Evolutionary conservation across 2,888 invertebrate genomes (phyloP).

Genomic region (Callyntrura guangdongensis): DNA sequence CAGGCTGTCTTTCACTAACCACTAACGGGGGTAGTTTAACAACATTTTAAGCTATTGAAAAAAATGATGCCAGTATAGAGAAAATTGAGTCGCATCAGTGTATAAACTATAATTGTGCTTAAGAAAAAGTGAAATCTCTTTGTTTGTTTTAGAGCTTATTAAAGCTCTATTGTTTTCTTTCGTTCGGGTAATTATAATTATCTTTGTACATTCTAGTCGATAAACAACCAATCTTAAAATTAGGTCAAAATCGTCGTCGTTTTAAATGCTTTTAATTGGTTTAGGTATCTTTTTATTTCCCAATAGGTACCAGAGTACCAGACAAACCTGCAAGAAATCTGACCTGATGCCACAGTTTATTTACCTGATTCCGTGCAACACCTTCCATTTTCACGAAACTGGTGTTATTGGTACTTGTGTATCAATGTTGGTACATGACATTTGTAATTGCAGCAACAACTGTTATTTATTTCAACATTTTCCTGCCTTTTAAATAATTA

Average conservation of each 20-base stretch:
- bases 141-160: not conserved
- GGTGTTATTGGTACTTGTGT: not conserved
- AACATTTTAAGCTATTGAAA: too few relatives aligned
- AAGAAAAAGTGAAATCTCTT: not conserved
- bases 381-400: constrained; percentile 29
- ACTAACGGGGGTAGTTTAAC: too few relatives aligned
- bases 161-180: not conserved
- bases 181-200: not conserved
- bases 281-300: not conserved
- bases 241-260: constrained; percentile 14
- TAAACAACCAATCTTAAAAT: not conserved
- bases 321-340: not conserved
- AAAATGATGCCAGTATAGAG: too few relatives aligned
- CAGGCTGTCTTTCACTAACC: too few relatives aligned
- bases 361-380: constrained; percentile 11
- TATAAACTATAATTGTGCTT: not conserved
- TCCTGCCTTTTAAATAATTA: constrained; percentile 54
- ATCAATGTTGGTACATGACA: not conserved
- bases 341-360: constrained; percentile 45
- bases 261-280: not conserved
- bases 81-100: too few relatives aligned
- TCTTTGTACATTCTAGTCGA: not conserved
- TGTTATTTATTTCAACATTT: constrained; percentile 24
- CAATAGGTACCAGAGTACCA: not conserved
- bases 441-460: constrained; percentile 33